Base-by-base conservation (phyloP, 2,797 vertebrate species). In the Poecilia gillii region DNA sequence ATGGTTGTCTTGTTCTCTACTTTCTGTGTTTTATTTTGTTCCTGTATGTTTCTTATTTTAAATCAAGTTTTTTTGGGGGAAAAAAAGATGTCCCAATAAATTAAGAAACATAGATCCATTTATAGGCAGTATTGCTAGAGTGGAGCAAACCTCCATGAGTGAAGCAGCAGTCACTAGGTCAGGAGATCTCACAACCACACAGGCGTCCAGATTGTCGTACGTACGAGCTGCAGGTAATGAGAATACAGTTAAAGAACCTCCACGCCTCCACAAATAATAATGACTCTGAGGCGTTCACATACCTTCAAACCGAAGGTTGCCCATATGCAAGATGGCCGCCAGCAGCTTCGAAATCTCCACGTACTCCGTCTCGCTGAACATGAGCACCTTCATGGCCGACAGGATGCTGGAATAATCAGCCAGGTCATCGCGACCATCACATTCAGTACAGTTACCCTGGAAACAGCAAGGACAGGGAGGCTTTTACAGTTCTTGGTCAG, bases 271-370 rank as follows among this genome's bases (percentile, higher is more conserved):
- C 20, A 66, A 45, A 11, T 25, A 39, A 57, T 18, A 39, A 59
- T 47, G 31, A 36, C 12, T 72, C 28, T 28, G 25, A 73, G 33
- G 31, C 23, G 8, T 73, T 28, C n/a, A 46, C 51, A 14, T n/a
- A 85, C 98, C 97, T 93, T 99, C 97, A 0, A 98, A 99, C 73
- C 93, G 92, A 84, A 99, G 94, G 95, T 99, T 99, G 45, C 98
- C 98, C 97, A 99, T 96, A 93, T 99, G 98, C 85, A 99, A 92
- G 87, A 99, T 98, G 91, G 98, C 95, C 0, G 98, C 97, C 85
- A 99, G 92, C 55, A 99, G 96, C 92, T 99, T 99, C 25, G 96
- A 98, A 84, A 99, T 99, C 93, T 99, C 98, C 97, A 97, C 98
- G 94, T 96, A 98, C 93, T 99, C 98, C 0, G 97, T 99, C 91